Evolutionary conservation across 2,797 vertebrate species (phyloP), one percentile per base, ranked within the genome.

Genomic region (Chlorospingus semifuscus): DNA sequence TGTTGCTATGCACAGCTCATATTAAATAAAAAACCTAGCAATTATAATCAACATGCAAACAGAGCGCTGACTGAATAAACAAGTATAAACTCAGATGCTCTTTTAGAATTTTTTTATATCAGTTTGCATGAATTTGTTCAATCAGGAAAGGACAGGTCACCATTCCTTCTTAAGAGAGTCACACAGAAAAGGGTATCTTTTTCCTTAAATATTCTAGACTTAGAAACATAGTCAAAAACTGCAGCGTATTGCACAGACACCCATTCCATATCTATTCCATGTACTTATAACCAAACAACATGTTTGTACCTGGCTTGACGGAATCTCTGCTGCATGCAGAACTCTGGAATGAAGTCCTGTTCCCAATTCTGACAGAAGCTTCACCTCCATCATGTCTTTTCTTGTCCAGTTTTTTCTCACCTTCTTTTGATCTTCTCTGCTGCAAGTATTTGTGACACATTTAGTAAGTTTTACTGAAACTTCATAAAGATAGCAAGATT

Each of bases 221-320:
- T 32, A 70, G 50, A 92, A 89, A 74, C 15, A 77, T 2, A 21
- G 21, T 63, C 34, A 84, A 21, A 64, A 90, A 77, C 20, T 23
- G 53, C 18, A 89, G 24, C 3, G 13, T 56, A 68, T 1, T 59
- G 34, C 46, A 85, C 16, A 66, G 30, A 39, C 10, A 80, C 39
- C 15, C 30, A 63, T 37, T 93, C 39, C 7, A 42, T 3, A 0
- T 21, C 29, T 82, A 44, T 21, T 17, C 2, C 1, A 46, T 5
- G 12, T 22, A 53, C 39, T 49, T 85, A 30, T 21, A 91, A 69
- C 2, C 30, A 59, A 91, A 60, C 5, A 69, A 11, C 8, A 27
- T 0, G 20, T 46, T 71, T 68, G 66, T 95, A 98, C 97, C 98
- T 97, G 96, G 93, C 82, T 96, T 98, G 83, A 90, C 0, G 5